Evolutionary conservation across 2,888 invertebrate species (phyloP), one percentile per base, ranked within the genome.

Genomic region (Lymantria monacha): DNA sequence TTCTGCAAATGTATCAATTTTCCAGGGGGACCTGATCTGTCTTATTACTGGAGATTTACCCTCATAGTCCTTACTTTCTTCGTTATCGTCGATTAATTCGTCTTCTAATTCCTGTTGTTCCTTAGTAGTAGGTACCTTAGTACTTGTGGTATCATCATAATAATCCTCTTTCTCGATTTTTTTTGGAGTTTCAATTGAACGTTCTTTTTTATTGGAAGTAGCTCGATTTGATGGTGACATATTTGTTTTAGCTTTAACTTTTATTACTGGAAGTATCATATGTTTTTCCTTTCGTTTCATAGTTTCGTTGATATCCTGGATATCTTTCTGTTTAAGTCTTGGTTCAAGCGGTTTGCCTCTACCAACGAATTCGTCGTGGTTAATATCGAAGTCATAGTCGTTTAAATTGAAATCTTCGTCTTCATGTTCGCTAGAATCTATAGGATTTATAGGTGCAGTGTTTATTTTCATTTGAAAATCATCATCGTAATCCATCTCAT

Each of bases 341-440:
- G 87, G 87, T 50, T 83, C 81, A 38, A 83, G 57, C 9, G 78
- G 85, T 53, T 87, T 87, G 2, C 81, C 78, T 60, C 83, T 73
- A 0, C 83, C 74, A 1, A 65, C 54, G 22, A 76, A 89, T 57
- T 88, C 89, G 48, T 90, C 89, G 48, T 89, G 88, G 51, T 84
- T 81, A 0, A 85, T 67, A 57, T 88, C 89, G 44, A 90, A 89
- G 36, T 90, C 88, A 44, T 88, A 89, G 57, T 90, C 89, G 9
- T 79, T 76, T 11, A 88, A 50, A 63, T 80, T 87, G 41, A 88
- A 89, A 52, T 90, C 89, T 62, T 87, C 85, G 22, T 90, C 88
- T 69, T 88, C 89, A 46, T 83, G 76, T 38, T 88, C 87, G 2
- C 70, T 72, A 0, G 85, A 82, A 47, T 85, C 84, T 9, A 58